These are phyloP conservation scores for Crocuta crocuta DNA, from an alignment of 2,113 vertebrate species.

Conservation along the genomic window DNA sequence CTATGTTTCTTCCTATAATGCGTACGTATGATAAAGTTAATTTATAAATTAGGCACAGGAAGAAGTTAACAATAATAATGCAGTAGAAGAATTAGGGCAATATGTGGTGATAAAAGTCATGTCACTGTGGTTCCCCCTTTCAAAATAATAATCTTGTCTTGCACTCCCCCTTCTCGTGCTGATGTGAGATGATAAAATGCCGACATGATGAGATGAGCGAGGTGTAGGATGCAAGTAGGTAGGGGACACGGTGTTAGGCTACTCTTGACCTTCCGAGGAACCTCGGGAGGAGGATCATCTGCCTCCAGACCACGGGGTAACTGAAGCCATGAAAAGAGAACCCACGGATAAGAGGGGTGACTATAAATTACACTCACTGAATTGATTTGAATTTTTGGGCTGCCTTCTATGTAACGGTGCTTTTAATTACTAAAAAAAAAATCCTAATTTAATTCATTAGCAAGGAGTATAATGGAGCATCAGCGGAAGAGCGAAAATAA, in stretches of 20 bases:
- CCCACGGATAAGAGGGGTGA: not conserved
- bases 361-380: not conserved
- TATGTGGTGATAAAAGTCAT: not conserved
- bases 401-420: not conserved
- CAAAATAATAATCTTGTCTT: not conserved
- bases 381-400: not conserved
- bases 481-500: not conserved
- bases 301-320: not conserved
- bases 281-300: not conserved
- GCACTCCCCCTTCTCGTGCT: not conserved
- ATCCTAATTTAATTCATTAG: not conserved
- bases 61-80: not conserved
- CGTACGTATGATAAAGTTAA: not conserved
- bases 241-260: not conserved
- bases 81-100: not conserved
- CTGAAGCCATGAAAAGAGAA: not conserved
- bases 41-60: not conserved
- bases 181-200: not conserved
- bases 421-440: slow-evolving; percentile 5
- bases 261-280: not conserved
- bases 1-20: not conserved
- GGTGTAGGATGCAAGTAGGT: not conserved
- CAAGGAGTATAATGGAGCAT: not conserved
- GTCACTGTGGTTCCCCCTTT: not conserved
- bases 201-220: not conserved